Evolutionary conservation across 2,888 invertebrate species (phyloP).

Genomic region (Scaptomyza parva): DNA sequence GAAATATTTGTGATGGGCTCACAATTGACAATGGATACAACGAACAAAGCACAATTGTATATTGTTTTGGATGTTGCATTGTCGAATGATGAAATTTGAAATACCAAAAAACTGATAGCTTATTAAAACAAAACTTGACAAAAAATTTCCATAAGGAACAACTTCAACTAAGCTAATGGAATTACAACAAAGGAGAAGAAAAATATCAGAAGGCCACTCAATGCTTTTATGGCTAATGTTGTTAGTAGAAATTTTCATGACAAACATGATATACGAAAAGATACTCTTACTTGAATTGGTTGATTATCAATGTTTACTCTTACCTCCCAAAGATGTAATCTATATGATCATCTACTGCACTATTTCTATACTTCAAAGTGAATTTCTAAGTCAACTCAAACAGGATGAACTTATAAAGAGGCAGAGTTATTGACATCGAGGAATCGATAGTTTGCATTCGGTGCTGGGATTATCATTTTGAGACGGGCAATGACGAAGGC

Average conservation of each 20-base stretch:
- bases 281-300: no score
- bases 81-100: background rate
- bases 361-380: background rate
- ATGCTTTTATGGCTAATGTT: background rate
- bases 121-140: no score
- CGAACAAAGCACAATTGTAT: background rate
- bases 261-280: no score
- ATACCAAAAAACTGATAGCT: no score
- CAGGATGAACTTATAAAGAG: background rate
- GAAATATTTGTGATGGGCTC: conserved; percentile 6
- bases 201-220: background rate
- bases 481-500: conserved; percentile 1
- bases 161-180: background rate
- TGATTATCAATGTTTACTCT: no score
- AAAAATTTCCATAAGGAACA: no score
- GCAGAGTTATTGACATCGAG: conserved; percentile 2
- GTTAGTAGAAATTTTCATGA: no score
- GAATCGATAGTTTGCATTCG: conserved; percentile 23
- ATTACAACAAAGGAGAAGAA: no score
- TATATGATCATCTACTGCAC: background rate
- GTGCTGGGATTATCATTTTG: conserved; percentile 6
- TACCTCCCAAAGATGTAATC: background rate
- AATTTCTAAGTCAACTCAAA: background rate
- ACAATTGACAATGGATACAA: background rate
- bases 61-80: background rate